phyloP scores from a whole-genome alignment of 1,140 invertebrate species.

The Pseudomyrmex pallidus region DNA sequence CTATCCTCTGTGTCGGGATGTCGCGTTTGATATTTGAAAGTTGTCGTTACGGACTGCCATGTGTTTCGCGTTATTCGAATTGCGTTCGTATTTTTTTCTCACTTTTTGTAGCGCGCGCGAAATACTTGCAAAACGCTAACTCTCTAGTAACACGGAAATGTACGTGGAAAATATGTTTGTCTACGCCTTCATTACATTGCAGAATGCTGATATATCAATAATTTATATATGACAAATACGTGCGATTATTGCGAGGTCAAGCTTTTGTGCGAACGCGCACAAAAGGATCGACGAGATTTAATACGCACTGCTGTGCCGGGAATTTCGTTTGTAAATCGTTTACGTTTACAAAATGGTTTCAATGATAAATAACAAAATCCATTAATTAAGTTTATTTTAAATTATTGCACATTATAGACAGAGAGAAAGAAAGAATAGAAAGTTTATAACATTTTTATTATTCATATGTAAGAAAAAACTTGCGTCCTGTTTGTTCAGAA shows the following conservation, averaged over 20 bases:
- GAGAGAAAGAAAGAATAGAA: no score
- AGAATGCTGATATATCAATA: conserved; percentile 35
- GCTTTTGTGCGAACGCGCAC: conserved; percentile 28
- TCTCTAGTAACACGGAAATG: not conserved
- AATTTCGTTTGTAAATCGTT: conserved; percentile 31
- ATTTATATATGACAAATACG: conserved; percentile 36
- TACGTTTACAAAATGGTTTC: conserved; percentile 12
- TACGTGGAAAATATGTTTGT: conserved; percentile 22
- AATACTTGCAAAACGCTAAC: not conserved
- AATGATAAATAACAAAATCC: no score
- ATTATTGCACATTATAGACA: no score
- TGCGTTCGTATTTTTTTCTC: not conserved
- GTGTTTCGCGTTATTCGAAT: not conserved
- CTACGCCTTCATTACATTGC: not conserved
- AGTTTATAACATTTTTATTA: not conserved
- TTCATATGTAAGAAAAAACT: not conserved
- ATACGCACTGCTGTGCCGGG: conserved; percentile 1
- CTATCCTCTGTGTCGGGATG: conserved; percentile 7
- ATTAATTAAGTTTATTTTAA: no score
- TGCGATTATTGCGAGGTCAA: conserved; percentile 11
- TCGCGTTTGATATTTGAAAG: conserved; percentile 55
- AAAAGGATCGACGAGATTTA: conserved; percentile 38
- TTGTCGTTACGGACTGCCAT: not conserved
- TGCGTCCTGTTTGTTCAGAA: not conserved
- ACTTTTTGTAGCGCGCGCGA: not conserved